Evolutionary conservation across 92 coral and sea anemone species (phyloP), one percentile per base, ranked within the genome.

Genomic region (Epizoanthus illoricatus): DNA sequence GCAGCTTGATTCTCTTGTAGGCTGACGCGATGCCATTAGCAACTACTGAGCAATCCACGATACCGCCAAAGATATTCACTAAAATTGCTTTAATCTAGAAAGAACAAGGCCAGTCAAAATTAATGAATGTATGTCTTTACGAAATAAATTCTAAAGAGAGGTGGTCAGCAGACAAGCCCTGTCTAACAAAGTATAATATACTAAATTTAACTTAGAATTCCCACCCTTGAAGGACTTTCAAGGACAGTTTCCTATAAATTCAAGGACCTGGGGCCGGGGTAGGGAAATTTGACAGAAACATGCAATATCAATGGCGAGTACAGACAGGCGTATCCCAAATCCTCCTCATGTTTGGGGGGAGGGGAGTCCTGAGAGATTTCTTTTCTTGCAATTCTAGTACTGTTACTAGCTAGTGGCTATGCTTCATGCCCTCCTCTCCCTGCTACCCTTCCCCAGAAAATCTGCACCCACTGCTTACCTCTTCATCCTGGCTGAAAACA

Each of bases 21-120:
- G 99, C 99, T 16, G 94, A 84, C 47, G 94, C 78, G 61, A 96
- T 96, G 18, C 99, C 99, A 69, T 80, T 87, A 43, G 99, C 99
- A 9, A 96, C 98, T 40, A 93, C 73, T 54, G 92, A 81, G 57
- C 99, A 96, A 79, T 96, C 98, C 13, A 96, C 98, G 42, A 96
- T 96, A 6, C 99, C 99, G 20, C 92, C 99, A 80, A 96, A 96
- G 62, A 96, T 96, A 60, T 96, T 95, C 33, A 96, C 96, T 19
- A 96, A 78, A 43, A 96, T 96, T 20, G 97, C 96, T 87, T 91
- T 91, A 3, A 92, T 92, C 95, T 92, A 58, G 23, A 61, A 76
- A 24, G 42, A 60, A n/a, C 6, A 36, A 54, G 33, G 42, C 5
- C 2, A n/a, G 18, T 16, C 5, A 3, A 40, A 17, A 5, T 8